Percentiles rank a stretch among this genome's conserved stretches.
Conservation (phyloP, 2,797 vertebrate species). For the Pogoniulus pusillus region DNA sequence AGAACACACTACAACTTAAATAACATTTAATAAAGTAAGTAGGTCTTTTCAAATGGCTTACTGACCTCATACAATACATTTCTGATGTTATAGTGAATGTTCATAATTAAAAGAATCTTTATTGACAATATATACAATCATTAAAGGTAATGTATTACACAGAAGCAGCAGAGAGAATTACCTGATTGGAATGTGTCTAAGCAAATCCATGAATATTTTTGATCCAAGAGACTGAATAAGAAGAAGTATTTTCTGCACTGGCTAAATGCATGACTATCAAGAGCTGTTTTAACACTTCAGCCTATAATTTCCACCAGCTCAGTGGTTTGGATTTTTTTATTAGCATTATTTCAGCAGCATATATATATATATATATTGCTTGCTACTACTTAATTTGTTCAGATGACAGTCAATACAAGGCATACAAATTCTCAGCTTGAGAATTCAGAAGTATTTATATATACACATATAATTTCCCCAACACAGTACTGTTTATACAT, state of each 20-base stretch:
- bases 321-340: neutral
- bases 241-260: neutral
- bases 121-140: neutral
- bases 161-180: neutral
- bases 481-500: too few relatives aligned
- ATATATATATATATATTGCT: neutral
- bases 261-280: neutral
- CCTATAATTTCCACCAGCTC: neutral
- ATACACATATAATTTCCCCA: neutral
- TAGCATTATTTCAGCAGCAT: neutral
- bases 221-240: neutral
- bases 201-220: neutral
- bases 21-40: accelerated
- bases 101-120: neutral
- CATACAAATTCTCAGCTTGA: neutral
- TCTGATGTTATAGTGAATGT: neutral
- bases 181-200: neutral
- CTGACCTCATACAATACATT: neutral
- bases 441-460: neutral
- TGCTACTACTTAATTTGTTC: neutral
- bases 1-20: neutral
- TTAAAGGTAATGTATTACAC: neutral
- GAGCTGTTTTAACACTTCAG: neutral
- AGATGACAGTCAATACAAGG: neutral
- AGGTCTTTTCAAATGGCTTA: neutral